Base-by-base conservation (phyloP, 2,797 vertebrate species). In the Sebastes flavidus region DNA sequence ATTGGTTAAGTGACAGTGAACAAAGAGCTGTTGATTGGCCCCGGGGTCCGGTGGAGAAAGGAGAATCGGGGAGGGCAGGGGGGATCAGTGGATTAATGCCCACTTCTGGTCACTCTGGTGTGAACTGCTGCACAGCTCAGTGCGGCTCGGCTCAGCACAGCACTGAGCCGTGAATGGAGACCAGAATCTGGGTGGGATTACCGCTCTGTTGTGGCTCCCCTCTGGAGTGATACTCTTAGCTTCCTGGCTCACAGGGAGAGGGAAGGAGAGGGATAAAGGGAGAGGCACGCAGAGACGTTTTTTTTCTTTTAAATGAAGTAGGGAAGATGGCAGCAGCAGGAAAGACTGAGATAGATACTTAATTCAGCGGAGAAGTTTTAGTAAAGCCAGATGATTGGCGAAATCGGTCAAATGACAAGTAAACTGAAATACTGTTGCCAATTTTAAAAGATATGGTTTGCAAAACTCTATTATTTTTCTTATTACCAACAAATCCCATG, bases 21-120 rank as follows among this genome's bases (percentile, higher is more conserved):
- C 91, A 94, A 95, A 92, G 88, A 87, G 68, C 84, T 89, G 91
- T 88, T 94, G 92, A 93, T 95, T 92, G 91, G 91, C 85, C 84
- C 84, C 8, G 16, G 84, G 85, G 78, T 89, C 65, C 38, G 30
- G 27, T 36, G 62, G 76, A 87, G 88, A 85, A 75, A 80, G 87
- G 6, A 82, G 87, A 87, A 83, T 76, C 60, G 25, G 56, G 60
- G 82, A 75, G 65, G 75, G 75, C 55, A 25, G 52, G 61, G 61
- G 42, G 81, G 81, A 87, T 89, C 88, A 84, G 84, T 88, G 90
- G 88, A 87, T 90, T 92, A 92, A 87, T 84, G 84, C 80, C 90
- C 83, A 89, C 88, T 93, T 88, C 87, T 85, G 91, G 90, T 90
- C 91, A 91, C 83, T 93, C 88, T 83, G 77, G 86, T 89, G 89